Base-by-base conservation (phyloP, 2,888 invertebrate species). In the Ptilodon capucinus region DNA sequence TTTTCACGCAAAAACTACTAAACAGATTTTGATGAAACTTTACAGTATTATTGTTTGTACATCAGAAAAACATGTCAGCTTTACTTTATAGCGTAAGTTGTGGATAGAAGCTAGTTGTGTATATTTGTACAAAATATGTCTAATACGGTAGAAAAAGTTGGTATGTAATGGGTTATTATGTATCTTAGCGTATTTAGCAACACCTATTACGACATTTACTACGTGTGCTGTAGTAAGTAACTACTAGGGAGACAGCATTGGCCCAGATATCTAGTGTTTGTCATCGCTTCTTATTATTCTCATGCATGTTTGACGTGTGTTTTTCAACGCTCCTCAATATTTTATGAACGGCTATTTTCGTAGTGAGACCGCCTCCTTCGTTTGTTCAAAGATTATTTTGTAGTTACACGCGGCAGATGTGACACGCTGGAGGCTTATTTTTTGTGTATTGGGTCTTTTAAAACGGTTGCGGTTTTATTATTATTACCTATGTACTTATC, bases 321-420 rank as follows among this genome's bases (percentile, higher is more conserved):
- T 86, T 87, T 86, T 89, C 86, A 86, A 87, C 85, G 76, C 81
- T 76, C 79, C 77, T 87, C 85, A 89, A 88, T 90, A 89, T 88
- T 87, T 87, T 86, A n/a, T 74, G 75, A 79, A 71, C 72, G 66
- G 70, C 79, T 90, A 90, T 89, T 90, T 88, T 79, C 42, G 83
- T 79, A 66, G 67, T 74, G 54, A 71, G 76, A 74, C 76, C 79
- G 81, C 80, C 78, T 75, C 69, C 71, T 75, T 77, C 67, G 71
- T 79, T 77, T 64, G 57, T 48, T 47, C 80, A 84, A 68, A 81
- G 87, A 86, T 21, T 74, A 76, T 23, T 28, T 42, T 17, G 38
- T 11, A 35, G 40, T 42, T 42, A 35, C 19, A 9, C n/a, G 9
- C 16, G 9, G 56, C 47, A 72, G 74, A 65, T 39, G 51, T 7